Evolutionary conservation across 2,797 vertebrate species (phyloP), one percentile per base, ranked within the genome.

Genomic region (Periparus ater): DNA sequence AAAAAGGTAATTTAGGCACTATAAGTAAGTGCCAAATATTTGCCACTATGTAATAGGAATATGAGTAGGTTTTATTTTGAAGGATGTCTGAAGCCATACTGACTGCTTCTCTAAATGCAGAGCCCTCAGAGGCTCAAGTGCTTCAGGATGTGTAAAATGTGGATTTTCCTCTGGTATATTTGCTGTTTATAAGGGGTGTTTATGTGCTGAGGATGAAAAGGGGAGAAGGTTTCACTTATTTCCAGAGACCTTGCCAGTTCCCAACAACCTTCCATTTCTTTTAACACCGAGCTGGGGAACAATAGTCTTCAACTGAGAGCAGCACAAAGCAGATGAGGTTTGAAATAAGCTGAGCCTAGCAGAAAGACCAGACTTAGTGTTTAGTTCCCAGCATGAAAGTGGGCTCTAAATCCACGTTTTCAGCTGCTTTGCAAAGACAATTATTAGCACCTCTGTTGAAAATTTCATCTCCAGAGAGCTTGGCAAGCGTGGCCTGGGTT

Each of bases 91-190:
- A 93, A 93, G 71, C 84, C 40, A 10, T 45, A 7, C 71, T 5
- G 5, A 17, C 61, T 42, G 60, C 67, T 96, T 90, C 78, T 73
- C 60, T 96, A 97, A 96, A 95, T 92, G 85, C 40, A 95, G 80
- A 94, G 88, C 80, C 79, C 80, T 82, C 85, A 61, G 95, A 88
- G 67, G 91, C 82, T 91, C 78, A 65, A 94, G 95, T 81, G 91
- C 70, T 98, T 96, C 95, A 94, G 93, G 96, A 89, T 45, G 73
- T 91, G 93, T 97, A 96, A 97, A 97, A 95, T 85, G 89, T 16
- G 89, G 91, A 70, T 91, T 96, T 97, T 96, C 85, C 72, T 89
- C 96, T 61, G 66, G 6, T 86, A 87, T 96, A 91, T 96, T 97
- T 96, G 96, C 88, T 91, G 83, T 94, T 92, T 92, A 47, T 84